Conservation (phyloP, 2,113 vertebrate species). For the Cygnus buccinator region DNA sequence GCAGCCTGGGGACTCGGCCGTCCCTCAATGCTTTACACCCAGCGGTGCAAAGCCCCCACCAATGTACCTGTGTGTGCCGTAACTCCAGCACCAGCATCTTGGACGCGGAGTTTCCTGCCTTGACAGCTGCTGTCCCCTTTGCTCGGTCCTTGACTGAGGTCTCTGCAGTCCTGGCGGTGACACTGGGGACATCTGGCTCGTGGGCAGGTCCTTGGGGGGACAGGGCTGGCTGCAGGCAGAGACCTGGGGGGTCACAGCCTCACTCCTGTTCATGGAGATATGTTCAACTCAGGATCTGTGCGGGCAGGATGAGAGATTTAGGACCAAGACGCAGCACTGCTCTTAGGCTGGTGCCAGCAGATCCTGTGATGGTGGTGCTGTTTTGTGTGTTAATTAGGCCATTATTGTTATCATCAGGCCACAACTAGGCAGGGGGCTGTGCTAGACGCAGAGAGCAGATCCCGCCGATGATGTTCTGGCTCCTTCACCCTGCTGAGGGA, state of each 20-base stretch:
- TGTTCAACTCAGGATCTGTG: not conserved
- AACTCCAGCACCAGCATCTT: not conserved
- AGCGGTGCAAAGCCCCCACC: fast-evolving
- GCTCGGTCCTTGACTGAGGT: not conserved
- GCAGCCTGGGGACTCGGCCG: not conserved
- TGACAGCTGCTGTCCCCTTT: no score
- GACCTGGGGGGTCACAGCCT: not conserved
- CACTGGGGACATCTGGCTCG: not conserved
- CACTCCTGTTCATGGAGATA: fast-evolving
- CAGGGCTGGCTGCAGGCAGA: not conserved
- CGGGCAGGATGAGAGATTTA: not conserved
- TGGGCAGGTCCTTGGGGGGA: not conserved
- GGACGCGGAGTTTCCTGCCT: not conserved
- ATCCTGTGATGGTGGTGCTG: not conserved
- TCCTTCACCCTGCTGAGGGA: not conserved
- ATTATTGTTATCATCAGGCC: not conserved
- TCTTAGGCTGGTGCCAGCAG: not conserved
- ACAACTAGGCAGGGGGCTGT: not conserved
- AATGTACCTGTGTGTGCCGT: fast-evolving
- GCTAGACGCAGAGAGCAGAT: not conserved
- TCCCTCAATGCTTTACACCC: fast-evolving
- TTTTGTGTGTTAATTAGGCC: not conserved
- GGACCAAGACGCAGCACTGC: not conserved
- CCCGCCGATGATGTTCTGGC: no score
- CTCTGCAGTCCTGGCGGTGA: not conserved